Conservation (phyloP, 1,140 invertebrate genomes). For the Calliphora vicina region DNA sequence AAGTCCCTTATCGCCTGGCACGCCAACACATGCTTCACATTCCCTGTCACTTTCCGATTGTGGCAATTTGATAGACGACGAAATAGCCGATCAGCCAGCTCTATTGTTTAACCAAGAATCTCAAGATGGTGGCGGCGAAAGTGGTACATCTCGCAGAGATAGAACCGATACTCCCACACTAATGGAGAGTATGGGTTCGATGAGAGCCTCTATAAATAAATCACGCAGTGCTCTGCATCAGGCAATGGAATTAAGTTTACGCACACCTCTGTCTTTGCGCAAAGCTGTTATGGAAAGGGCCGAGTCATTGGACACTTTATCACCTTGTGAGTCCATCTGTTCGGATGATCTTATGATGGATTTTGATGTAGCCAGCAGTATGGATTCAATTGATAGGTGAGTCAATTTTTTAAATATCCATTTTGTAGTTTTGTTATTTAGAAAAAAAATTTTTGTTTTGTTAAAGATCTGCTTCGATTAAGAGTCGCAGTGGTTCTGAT, state of each 20-base stretch:
- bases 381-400: conserved; percentile 75
- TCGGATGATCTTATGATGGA: conserved; percentile 87
- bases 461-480: conserved; percentile 41
- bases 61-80: conserved; percentile 83
- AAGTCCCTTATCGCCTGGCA: conserved; percentile 71
- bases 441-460: conserved; percentile 3
- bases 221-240: conserved; percentile 55
- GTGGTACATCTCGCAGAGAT: conserved; percentile 27
- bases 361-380: conserved; percentile 78
- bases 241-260: conserved; percentile 60
- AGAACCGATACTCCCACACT: conserved; percentile 56
- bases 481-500: conserved; percentile 64
- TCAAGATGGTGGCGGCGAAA: conserved; percentile 41
- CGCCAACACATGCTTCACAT: conserved; percentile 79
- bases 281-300: conserved; percentile 65
- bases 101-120: conserved; percentile 72
- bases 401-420: not conserved
- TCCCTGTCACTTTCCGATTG: conserved; percentile 76
- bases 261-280: conserved; percentile 55
- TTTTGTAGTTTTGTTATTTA: not conserved
- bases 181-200: conserved; percentile 55
- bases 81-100: conserved; percentile 89
- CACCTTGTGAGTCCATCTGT: conserved; percentile 78
- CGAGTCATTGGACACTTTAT: conserved; percentile 77
- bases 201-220: conserved; percentile 52